Conservation (phyloP, 1,140 invertebrate genomes). For the Oedothorax gibbosus region DNA sequence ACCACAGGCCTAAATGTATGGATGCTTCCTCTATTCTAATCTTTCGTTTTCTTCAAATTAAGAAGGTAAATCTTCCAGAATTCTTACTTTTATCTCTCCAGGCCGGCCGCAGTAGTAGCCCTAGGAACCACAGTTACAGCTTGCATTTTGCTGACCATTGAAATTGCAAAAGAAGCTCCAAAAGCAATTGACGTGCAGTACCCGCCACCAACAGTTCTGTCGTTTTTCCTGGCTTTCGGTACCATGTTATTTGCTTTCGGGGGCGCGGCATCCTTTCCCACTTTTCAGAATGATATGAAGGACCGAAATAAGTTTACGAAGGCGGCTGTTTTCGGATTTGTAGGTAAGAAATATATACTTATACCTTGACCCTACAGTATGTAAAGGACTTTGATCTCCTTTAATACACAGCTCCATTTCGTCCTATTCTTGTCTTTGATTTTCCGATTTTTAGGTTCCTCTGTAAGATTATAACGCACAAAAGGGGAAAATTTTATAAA, state of each 20-base stretch:
- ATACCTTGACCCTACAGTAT: too few species aligned
- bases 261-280: slow-evolving; percentile 77
- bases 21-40: too few species aligned
- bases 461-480: too few species aligned
- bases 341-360: slow-evolving; percentile 66
- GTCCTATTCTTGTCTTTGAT: too few species aligned
- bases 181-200: not conserved
- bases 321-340: slow-evolving; percentile 72
- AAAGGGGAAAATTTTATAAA: too few species aligned
- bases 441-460: too few species aligned
- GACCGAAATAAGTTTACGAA: slow-evolving; percentile 73
- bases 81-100: slow-evolving; percentile 62
- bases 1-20: too few species aligned
- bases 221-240: slow-evolving; percentile 76
- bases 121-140: slow-evolving; percentile 73
- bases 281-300: slow-evolving; percentile 79
- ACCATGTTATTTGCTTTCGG: slow-evolving; percentile 78
- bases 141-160: slow-evolving; percentile 74
- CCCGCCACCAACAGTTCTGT: slow-evolving; percentile 63
- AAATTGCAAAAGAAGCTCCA: slow-evolving; percentile 68
- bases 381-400: too few species aligned
- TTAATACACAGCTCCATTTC: too few species aligned
- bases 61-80: not conserved
- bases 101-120: slow-evolving; percentile 72
- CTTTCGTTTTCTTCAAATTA: not conserved